These are phyloP conservation scores for Argyresthia goedartella DNA, from an alignment of 2,888 invertebrate species.

Conservation along the genomic window DNA sequence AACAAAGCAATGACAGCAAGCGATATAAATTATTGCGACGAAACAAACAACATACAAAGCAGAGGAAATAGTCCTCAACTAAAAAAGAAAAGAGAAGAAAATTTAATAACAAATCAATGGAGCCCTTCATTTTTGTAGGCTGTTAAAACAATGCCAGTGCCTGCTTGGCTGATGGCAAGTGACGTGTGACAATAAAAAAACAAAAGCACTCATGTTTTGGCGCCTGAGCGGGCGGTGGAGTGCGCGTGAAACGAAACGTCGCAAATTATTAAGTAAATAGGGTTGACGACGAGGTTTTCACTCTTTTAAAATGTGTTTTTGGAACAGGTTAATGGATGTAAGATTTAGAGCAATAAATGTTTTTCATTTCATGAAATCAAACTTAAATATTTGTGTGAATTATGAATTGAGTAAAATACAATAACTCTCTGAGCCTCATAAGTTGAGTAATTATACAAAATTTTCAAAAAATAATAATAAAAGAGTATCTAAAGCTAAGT, in stretches of 20 bases:
- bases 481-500: too few species aligned
- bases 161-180: background rate
- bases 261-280: background rate
- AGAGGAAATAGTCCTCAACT: background rate
- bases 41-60: background rate
- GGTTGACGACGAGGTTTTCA: background rate
- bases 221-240: background rate
- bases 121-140: background rate
- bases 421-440: too few species aligned
- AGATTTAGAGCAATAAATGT: too few species aligned
- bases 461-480: too few species aligned
- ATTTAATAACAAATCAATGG: conserved; percentile 7
- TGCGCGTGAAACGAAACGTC: conserved; percentile 4
- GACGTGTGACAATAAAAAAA: conserved; percentile 6
- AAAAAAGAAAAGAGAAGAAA: background rate
- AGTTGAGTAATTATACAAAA: too few species aligned
- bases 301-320: background rate
- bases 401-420: too few species aligned
- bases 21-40: background rate
- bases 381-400: too few species aligned
- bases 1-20: background rate
- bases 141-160: conserved; percentile 5
- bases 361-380: too few species aligned
- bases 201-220: conserved; percentile 4
- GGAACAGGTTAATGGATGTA: too few species aligned